A percentile compares a stretch with the other conserved stretches of the same genome.
Conservation (phyloP, 2,888 invertebrate species). For the Alsophila aescularia region DNA sequence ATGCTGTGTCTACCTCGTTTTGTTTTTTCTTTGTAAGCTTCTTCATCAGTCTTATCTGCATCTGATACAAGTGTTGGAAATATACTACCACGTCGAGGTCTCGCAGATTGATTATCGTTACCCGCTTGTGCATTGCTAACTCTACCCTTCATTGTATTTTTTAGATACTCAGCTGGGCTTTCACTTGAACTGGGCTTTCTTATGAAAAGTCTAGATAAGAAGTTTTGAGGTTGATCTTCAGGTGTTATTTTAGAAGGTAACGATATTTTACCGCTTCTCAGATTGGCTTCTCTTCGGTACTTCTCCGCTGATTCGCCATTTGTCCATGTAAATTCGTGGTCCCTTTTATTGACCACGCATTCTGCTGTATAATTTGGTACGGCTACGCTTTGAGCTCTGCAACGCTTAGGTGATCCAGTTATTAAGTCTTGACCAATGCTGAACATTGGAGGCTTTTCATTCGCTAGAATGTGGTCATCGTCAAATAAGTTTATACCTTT, state of each 20-base stretch:
- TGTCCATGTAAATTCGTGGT: conserved; percentile 87
- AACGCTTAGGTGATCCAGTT: conserved; percentile 70
- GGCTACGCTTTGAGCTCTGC: conserved; percentile 86
- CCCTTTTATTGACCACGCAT: conserved; percentile 62
- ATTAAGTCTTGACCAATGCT: conserved; percentile 77
- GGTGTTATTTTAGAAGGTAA: conserved; percentile 58
- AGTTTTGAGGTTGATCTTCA: conserved; percentile 52
- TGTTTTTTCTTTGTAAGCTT: conserved; percentile 70
- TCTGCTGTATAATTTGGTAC: conserved; percentile 77
- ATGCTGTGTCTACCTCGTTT: conserved; percentile 70
- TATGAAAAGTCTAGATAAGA: conserved; percentile 63
- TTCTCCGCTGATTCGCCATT: conserved; percentile 86
- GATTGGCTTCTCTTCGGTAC: conserved; percentile 80
- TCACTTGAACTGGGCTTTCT: conserved; percentile 67
- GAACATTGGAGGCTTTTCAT: conserved; percentile 86
- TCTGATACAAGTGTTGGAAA: conserved; percentile 64
- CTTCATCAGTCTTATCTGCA: conserved; percentile 56
- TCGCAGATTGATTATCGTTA: conserved; percentile 55
- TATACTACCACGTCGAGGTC: conserved; percentile 66
- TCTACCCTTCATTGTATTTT: conserved; percentile 68
- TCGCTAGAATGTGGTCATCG: conserved; percentile 89
- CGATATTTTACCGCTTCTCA: conserved; percentile 73
- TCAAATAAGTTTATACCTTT: conserved; percentile 88
- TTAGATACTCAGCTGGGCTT: conserved; percentile 65
- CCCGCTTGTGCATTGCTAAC: conserved; percentile 56